These are phyloP conservation scores for Calameuta idolon DNA, from an alignment of 2,888 invertebrate genomes.

Conservation along the genomic window DNA sequence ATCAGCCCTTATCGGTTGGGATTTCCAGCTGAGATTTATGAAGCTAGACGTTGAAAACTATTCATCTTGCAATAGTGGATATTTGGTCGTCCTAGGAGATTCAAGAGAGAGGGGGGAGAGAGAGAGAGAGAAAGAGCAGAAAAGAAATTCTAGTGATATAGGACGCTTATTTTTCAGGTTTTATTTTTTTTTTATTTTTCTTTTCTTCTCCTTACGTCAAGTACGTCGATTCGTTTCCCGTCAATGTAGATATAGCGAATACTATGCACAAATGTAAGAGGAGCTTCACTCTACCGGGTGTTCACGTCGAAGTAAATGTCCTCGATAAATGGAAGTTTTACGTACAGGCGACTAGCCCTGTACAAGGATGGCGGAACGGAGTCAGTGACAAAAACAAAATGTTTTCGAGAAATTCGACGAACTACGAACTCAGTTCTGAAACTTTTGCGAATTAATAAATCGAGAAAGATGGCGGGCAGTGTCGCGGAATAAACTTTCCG, in stretches of 20 bases:
- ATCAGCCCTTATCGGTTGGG: slow-evolving; percentile 36
- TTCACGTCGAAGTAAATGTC: neutral
- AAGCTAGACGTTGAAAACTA: slow-evolving; percentile 54
- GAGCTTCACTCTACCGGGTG: neutral
- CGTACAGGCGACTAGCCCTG: neutral
- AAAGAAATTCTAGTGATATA: neutral
- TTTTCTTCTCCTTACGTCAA: neutral
- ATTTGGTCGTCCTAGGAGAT: slow-evolving; percentile 20
- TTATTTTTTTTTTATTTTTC: neutral
- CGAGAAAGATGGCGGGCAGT: neutral
- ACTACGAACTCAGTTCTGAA: neutral
- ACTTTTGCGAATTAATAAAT: neutral
- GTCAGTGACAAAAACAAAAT: neutral
- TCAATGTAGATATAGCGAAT: neutral
- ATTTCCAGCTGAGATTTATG: slow-evolving; percentile 54
- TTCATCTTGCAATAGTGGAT: slow-evolving; percentile 45
- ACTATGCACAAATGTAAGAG: neutral
- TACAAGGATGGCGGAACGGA: neutral
- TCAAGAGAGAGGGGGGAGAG: slow-evolving; percentile 12
- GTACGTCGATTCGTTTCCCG: neutral
- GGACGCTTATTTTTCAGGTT: neutral
- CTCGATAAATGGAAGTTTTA: neutral
- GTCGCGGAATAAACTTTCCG: neutral
- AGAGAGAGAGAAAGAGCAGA: slow-evolving; percentile 16
- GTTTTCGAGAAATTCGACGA: neutral